phyloP scores from a whole-genome alignment of 2,113 vertebrate genomes.

The Perca flavescens region DNA sequence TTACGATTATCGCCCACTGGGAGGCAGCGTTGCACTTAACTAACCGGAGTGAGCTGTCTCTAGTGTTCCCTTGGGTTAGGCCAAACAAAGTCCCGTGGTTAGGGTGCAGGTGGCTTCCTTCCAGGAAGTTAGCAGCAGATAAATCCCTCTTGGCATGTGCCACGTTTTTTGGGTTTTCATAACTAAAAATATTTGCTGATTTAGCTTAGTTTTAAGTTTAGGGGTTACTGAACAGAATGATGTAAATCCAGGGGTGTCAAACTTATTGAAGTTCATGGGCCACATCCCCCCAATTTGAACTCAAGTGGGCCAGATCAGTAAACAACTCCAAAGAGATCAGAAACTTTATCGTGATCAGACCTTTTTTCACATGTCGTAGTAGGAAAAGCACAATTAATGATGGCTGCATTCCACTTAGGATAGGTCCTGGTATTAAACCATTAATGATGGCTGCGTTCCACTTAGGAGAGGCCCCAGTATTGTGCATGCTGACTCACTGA shows the following conservation, averaged over 20 bases:
- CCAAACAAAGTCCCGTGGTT: background rate
- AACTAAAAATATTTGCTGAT: background rate
- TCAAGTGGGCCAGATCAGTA: no score
- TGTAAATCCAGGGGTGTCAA: background rate
- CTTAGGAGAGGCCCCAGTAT: no score
- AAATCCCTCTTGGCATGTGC: background rate
- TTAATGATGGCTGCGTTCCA: no score
- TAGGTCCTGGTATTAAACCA: no score
- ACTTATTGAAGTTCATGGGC: no score
- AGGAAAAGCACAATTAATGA: no score
- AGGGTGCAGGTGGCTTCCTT: background rate
- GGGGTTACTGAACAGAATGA: background rate
- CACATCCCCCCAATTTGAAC: no score
- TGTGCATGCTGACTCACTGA: no score
- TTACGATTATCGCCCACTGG: slow-evolving; percentile 53
- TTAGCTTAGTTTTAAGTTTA: background rate
- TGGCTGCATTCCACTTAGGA: no score
- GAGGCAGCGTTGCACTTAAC: slow-evolving; percentile 45
- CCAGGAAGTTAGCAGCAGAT: background rate
- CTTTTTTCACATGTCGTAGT: no score
- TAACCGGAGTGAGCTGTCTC: background rate
- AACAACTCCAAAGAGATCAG: no score
- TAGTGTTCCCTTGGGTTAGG: background rate
- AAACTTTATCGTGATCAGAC: no score
- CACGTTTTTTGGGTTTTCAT: background rate